Evolutionary conservation across 2,797 vertebrate species (phyloP).

Genomic region (Tarsius wallacei): DNA sequence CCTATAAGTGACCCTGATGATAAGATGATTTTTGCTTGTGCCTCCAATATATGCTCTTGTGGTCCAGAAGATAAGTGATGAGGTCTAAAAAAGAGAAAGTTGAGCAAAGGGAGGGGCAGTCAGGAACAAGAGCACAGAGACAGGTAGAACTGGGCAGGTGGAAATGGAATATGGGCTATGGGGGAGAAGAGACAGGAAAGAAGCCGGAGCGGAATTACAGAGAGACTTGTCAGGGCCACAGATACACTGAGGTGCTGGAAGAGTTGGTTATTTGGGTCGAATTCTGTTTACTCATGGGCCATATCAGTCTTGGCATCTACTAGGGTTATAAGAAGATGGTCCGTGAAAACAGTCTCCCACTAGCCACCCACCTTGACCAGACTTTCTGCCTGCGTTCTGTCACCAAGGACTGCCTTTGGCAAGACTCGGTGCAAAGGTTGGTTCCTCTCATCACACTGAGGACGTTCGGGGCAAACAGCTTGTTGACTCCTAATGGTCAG

Average conservation of each 20-base stretch:
- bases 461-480: neutral
- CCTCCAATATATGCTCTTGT: too few species aligned
- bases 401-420: too few species aligned
- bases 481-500: neutral
- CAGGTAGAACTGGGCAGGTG: too few species aligned
- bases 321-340: neutral
- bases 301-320: neutral
- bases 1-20: neutral
- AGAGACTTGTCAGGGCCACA: neutral
- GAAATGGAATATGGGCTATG: neutral
- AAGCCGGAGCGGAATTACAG: neutral
- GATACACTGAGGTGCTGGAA: neutral
- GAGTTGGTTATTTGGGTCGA: neutral
- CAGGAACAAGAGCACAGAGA: neutral
- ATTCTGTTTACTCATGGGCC: neutral
- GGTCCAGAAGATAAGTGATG: neutral
- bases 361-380: rapidly evolving
- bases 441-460: neutral
- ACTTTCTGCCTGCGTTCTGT: neutral
- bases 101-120: neutral
- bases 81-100: neutral
- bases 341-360: neutral
- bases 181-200: neutral
- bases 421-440: neutral
- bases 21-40: neutral